phyloP scores from a whole-genome alignment of 30 jellyfish, hydroid and myxozoan species.

The Clytia hemisphaerica region DNA sequence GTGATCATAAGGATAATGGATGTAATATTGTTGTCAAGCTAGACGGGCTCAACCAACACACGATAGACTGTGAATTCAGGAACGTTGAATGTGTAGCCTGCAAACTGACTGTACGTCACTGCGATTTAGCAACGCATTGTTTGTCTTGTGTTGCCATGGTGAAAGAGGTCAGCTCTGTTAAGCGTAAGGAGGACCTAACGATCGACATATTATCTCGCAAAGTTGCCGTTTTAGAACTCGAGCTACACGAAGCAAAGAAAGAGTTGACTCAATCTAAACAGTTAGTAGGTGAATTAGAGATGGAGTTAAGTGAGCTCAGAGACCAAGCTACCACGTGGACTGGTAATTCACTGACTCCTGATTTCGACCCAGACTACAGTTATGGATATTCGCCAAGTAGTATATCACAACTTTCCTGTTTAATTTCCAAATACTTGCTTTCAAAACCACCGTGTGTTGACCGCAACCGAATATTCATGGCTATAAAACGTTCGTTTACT shows the following conservation, averaged over 20 bases:
- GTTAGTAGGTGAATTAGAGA: slow-evolving; percentile 47
- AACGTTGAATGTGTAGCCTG: slow-evolving; percentile 84
- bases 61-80: slow-evolving; percentile 67
- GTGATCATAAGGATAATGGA: slow-evolving; percentile 75
- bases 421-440: slow-evolving; percentile 64
- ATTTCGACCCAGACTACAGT: slow-evolving; percentile 82
- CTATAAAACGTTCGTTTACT: slow-evolving; percentile 86
- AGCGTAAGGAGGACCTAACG: slow-evolving; percentile 33
- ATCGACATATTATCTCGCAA: slow-evolving; percentile 60
- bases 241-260: slow-evolving; percentile 48
- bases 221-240: slow-evolving; percentile 71
- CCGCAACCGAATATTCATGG: slow-evolving; percentile 85
- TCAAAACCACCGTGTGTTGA: slow-evolving; percentile 73
- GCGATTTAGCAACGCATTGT: slow-evolving; percentile 72
- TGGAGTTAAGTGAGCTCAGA: slow-evolving; percentile 57
- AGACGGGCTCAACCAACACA: slow-evolving; percentile 49
- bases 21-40: slow-evolving; percentile 73
- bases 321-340: slow-evolving; percentile 36
- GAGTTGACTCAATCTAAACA: slow-evolving; percentile 54
- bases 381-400: slow-evolving; percentile 96
- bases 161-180: slow-evolving; percentile 35
- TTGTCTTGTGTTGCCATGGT: slow-evolving; percentile 56
- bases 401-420: slow-evolving; percentile 70
- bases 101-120: slow-evolving; percentile 34
- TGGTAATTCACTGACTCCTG: slow-evolving; percentile 38